phyloP scores from a whole-genome alignment of 2,113 vertebrate species.

The Capra hircus region DNA sequence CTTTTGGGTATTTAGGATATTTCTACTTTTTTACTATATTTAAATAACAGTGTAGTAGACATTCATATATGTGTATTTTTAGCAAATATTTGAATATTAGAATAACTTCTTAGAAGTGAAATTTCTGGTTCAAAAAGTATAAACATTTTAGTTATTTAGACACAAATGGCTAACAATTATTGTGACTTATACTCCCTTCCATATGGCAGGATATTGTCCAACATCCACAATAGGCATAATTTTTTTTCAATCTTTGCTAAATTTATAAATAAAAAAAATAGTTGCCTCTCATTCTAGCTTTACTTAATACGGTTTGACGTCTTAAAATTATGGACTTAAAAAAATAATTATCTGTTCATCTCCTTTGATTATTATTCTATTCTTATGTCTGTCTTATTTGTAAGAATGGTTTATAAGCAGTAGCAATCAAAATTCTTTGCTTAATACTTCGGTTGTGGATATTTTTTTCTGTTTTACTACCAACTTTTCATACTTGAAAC shows the following conservation, averaged over 20 bases:
- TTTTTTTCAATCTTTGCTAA: not conserved
- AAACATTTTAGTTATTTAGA: not conserved
- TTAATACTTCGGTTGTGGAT: not conserved
- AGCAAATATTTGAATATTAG: no score
- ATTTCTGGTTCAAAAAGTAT: not conserved
- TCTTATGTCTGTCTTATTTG: not conserved
- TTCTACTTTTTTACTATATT: not conserved
- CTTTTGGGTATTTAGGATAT: not conserved
- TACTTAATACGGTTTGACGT: not conserved
- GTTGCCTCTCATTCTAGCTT: not conserved
- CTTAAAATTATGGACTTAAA: not conserved
- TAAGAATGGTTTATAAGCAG: not conserved
- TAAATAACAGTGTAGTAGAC: not conserved
- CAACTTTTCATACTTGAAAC: not conserved
- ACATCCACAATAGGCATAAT: not conserved
- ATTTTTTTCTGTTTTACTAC: not conserved
- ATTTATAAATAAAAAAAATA: slow-evolving; percentile 10
- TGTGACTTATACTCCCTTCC: not conserved
- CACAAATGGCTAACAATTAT: not conserved
- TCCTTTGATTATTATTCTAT: not conserved
- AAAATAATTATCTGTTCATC: not conserved
- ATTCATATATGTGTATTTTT: not conserved
- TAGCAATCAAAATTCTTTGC: not conserved
- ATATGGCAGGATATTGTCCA: not conserved
- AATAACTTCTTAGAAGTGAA: not conserved